Evolutionary conservation across 2,113 vertebrate genomes (phyloP), one percentile per base, ranked within the genome.

Genomic region (Motacilla alba): DNA sequence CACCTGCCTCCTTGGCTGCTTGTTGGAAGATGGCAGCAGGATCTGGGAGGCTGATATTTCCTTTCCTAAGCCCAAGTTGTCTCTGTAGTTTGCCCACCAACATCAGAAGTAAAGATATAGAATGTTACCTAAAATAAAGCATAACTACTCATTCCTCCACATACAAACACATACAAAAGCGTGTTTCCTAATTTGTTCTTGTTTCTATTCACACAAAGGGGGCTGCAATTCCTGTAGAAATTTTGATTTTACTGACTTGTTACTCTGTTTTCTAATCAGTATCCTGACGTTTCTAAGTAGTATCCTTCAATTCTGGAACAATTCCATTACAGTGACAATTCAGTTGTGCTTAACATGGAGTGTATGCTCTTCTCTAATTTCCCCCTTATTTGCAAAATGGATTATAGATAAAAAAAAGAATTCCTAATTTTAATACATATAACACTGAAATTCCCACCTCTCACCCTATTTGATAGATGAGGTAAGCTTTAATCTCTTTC

Each of bases 131-230:
- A 53, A 90, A 75, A 30, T n/a, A 50, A 72, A 60, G n/a, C 24
- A 27, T 37, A 60, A 60, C 27, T n/a, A 78, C 20, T 22, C 4
- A 18, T 85, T 83, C 19, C 14, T 63, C 4, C 33, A 50, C 11
- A 7, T 21, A 8, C 12, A 10, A 33, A 28, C 0, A 0, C 49
- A 31, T 11, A 64, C 2, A 35, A 83, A 63, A 41, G 3, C 2
- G 0, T 9, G 9, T 55, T 76, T 83, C 15, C 24, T 52, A 33
- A 35, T 43, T 49, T 52, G 13, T 24, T 75, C 58, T 59, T 46
- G n/a, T 43, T 81, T 64, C 35, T 77, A 20, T 41, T 73, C 7
- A 82, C 59, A 83, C 1, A 43, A 62, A 12, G 59, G 5, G 2
- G 22, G 17, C 17, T 93, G 62, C 15, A 87, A 56, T 88, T 55